Evolutionary conservation across 2,888 invertebrate genomes (phyloP).

Genomic region (Mesodorylaimus sp.): DNA sequence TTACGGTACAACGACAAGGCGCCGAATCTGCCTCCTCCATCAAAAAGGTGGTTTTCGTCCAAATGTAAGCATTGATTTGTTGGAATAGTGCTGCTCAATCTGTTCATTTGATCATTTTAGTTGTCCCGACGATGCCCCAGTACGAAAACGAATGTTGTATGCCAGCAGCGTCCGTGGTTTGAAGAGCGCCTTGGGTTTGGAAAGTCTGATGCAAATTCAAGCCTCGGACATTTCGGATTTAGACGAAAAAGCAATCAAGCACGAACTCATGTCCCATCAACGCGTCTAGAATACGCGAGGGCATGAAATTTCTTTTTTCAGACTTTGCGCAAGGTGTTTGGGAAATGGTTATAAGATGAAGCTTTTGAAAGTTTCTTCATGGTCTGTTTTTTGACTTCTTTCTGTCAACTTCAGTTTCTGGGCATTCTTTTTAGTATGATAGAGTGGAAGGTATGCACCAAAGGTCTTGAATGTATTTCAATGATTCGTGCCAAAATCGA

Average conservation of each 20-base stretch:
- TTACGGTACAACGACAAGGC: conserved; percentile 28
- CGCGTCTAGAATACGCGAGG: conserved; percentile 15
- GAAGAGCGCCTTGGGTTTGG: conserved; percentile 27
- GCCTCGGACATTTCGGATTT: conserved; percentile 28
- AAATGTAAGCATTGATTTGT: conserved; percentile 21
- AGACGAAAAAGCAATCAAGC: conserved; percentile 29
- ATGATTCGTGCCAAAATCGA: too few relatives aligned
- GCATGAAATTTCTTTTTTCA: too few relatives aligned
- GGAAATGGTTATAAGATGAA: too few relatives aligned
- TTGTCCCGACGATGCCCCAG: conserved; percentile 29
- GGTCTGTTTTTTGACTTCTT: too few relatives aligned
- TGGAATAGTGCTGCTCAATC: background rate
- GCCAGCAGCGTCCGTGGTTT: conserved; percentile 29
- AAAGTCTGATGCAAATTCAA: conserved; percentile 28
- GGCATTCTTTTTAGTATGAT: too few relatives aligned
- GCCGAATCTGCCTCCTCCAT: conserved; percentile 21
- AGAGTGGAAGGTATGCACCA: too few relatives aligned
- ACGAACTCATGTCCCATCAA: conserved; percentile 27
- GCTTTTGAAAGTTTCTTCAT: too few relatives aligned
- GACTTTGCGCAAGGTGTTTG: too few relatives aligned
- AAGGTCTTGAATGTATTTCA: too few relatives aligned
- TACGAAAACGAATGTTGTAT: conserved; percentile 29
- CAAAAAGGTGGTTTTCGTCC: conserved; percentile 28
- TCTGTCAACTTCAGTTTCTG: too few relatives aligned
- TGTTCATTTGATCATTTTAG: conserved; percentile 20